phyloP scores from a whole-genome alignment of 1,140 invertebrate species.

The Bombus terrestris region DNA sequence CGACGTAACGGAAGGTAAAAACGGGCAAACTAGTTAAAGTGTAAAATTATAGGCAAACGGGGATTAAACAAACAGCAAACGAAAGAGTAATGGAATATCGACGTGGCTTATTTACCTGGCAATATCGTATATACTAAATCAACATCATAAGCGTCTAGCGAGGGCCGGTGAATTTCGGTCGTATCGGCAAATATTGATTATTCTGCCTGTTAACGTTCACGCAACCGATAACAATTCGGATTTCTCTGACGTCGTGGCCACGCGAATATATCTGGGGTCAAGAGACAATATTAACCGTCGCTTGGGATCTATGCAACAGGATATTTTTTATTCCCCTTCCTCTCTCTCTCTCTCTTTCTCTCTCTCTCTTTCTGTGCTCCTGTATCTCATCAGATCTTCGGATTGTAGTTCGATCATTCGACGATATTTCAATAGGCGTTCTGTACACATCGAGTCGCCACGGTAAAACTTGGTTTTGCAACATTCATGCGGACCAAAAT shows the following conservation, averaged over 20 bases:
- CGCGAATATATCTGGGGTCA: background rate
- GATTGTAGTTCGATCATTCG: background rate
- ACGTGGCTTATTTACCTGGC: slow-evolving; percentile 4
- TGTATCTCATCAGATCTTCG: background rate
- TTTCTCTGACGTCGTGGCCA: slow-evolving; percentile 10
- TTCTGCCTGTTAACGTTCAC: slow-evolving; percentile 28
- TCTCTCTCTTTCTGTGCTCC: background rate
- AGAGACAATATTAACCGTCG: slow-evolving; percentile 3
- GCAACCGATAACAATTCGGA: slow-evolving; percentile 42
- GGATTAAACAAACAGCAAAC: slow-evolving; percentile 27
- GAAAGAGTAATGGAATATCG: slow-evolving; percentile 46
- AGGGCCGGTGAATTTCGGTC: slow-evolving; percentile 18
- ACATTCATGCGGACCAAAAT: background rate
- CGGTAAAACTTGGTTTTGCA: background rate
- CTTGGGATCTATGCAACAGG: background rate
- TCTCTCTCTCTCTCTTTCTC: no score
- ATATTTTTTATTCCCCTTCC: background rate
- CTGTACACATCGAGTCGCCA: background rate
- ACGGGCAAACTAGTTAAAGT: background rate
- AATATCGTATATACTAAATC: slow-evolving; percentile 33
- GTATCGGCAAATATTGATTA: slow-evolving; percentile 48
- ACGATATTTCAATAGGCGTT: background rate
- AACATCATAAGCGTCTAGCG: slow-evolving; percentile 41
- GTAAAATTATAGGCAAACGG: background rate
- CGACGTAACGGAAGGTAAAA: no score